Percentiles rank a stretch among this genome's conserved stretches.
phyloP scores from a whole-genome alignment of 2,113 vertebrate genomes.

The Prunella fulvescens region DNA sequence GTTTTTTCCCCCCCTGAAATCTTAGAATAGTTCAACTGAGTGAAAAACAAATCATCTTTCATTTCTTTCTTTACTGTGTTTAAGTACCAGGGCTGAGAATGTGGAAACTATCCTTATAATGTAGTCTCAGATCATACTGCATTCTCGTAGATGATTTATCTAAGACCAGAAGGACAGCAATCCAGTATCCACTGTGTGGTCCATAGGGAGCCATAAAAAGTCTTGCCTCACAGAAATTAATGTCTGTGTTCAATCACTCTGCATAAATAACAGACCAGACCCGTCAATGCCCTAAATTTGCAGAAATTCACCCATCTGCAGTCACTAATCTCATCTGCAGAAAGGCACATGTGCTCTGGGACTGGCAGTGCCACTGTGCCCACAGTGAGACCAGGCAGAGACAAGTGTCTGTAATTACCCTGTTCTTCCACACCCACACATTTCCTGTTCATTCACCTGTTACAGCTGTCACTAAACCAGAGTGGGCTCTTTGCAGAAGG shows the following conservation, averaged over 20 bases:
- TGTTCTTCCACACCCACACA: background rate
- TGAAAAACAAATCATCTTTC: slow-evolving; percentile 2
- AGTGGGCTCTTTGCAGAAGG: background rate
- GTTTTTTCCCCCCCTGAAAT: background rate
- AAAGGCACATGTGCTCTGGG: background rate
- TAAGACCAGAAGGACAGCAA: background rate
- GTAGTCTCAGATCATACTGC: background rate
- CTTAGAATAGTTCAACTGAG: background rate
- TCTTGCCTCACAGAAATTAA: background rate
- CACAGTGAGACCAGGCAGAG: background rate
- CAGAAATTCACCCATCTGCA: background rate
- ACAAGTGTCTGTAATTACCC: background rate
- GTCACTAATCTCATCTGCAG: background rate
- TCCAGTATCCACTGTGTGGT: background rate
- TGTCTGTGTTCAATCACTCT: background rate
- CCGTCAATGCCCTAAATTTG: background rate
- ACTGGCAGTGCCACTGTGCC: background rate
- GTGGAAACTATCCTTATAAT: background rate
- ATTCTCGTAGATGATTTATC: background rate
- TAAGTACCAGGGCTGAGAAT: background rate
- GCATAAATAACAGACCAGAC: background rate
- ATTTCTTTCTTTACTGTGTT: background rate
- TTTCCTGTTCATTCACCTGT: background rate
- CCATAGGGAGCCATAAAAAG: background rate
- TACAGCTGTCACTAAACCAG: background rate